phyloP scores from a whole-genome alignment of 2,113 vertebrate genomes.

The Scomber scombrus region DNA sequence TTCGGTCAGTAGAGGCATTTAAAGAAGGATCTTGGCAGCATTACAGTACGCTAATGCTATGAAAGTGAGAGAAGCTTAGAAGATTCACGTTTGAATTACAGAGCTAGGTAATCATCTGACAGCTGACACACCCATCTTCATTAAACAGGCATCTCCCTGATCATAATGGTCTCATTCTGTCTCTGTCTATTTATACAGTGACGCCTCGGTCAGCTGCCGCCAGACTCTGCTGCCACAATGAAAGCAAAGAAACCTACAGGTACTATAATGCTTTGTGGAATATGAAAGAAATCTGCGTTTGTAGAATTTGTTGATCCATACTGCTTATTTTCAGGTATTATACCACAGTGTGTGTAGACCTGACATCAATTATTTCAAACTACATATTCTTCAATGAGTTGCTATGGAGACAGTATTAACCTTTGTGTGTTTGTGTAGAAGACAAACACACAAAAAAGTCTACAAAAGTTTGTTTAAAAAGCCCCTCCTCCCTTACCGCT shows the following conservation, averaged over 20 bases:
- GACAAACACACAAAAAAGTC: not conserved
- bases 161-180: slow-evolving; percentile 45
- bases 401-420: not conserved
- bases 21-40: slow-evolving; percentile 5
- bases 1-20: slow-evolving; percentile 7
- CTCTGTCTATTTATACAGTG: slow-evolving; percentile 15
- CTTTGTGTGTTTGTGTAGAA: not conserved
- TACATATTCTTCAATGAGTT: not conserved
- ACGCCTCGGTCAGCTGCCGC: slow-evolving; percentile 1
- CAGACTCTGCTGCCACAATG: not conserved
- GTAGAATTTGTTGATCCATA: not conserved
- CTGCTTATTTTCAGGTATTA: not conserved
- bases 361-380: not conserved
- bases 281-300: not conserved
- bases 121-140: slow-evolving; percentile 21
- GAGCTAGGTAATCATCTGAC: slow-evolving; percentile 13
- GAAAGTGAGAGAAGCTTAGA: not conserved
- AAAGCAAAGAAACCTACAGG: slow-evolving; percentile 1
- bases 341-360: too few species aligned
- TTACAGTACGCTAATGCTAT: not conserved
- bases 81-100: slow-evolving; percentile 6
- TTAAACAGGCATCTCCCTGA: slow-evolving; percentile 27
- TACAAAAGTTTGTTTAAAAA: not conserved
- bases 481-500: too few species aligned
- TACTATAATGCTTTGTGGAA: not conserved